A percentile compares a stretch with the other conserved stretches of the same genome.
Conservation (phyloP, 2,797 vertebrate species). For the Dermochelys coriacea region DNA sequence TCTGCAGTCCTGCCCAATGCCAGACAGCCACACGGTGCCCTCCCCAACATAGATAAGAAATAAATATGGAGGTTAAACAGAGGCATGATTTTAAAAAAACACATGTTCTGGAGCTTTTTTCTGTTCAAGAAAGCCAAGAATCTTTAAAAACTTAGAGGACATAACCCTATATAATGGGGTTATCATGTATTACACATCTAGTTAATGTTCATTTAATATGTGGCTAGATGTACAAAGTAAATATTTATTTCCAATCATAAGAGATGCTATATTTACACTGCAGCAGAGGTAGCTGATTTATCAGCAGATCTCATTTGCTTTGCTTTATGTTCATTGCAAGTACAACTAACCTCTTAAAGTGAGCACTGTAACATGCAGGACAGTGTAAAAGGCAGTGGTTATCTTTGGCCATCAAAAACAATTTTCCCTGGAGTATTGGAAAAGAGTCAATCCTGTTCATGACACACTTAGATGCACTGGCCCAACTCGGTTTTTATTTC, state of each 20-base stretch:
- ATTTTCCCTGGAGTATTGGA: slow-evolving; percentile 8
- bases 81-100: neutral
- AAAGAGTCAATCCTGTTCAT: neutral
- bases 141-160: neutral
- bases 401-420: neutral
- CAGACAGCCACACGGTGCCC: accelerated
- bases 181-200: neutral
- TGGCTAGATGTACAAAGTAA: neutral
- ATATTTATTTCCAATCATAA: neutral
- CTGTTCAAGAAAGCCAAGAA: neutral
- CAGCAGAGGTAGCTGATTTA: slow-evolving; percentile 26
- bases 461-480: neutral
- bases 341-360: slow-evolving; percentile 16
- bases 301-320: neutral
- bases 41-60: neutral
- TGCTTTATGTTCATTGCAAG: slow-evolving; percentile 31
- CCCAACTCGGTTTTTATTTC: neutral
- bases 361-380: neutral
- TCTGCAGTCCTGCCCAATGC: neutral
- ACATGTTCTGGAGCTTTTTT: accelerated
- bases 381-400: neutral
- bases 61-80: neutral
- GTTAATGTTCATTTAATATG: neutral
- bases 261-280: neutral
- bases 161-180: neutral